Evolutionary conservation across 2,797 vertebrate species (phyloP), one percentile per base, ranked within the genome.

Genomic region (Melanotaenia nigrans): DNA sequence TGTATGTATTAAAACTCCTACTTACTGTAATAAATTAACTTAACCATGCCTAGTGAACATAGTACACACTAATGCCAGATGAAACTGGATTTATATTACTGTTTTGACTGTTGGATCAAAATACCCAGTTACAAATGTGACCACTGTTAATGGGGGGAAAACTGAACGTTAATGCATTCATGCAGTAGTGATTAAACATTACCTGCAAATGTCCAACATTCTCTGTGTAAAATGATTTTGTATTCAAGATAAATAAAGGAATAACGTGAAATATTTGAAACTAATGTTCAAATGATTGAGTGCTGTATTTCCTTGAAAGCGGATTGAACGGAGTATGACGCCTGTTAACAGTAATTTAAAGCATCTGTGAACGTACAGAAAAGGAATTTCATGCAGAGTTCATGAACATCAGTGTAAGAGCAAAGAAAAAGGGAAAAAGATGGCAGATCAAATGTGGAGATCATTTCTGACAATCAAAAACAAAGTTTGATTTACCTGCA

Each of bases 401-500:
- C 33, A 65, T 62, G 53, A 24, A 35, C 30, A 67, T 74, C 40
- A 65, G 64, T 22, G n/a, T 25, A 54, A 68, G 20, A 73, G 51
- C 30, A 28, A 75, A 67, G 59, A 47, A 33, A 57, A 13, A 57
- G 11, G n/a, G 3, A 24, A 33, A 18, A 35, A 51, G 47, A 61
- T 65, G 12, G 62, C 10, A 36, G 22, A 63, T 25, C 2, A 61
- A 36, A 59, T 32, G 55, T 51, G 60, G 24, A 76, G 42, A 66
- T 12, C 65, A 40, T 60, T 61, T 63, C 8, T 65, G 20, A 12
- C 9, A 36, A 8, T 28, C 7, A 76, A 62, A 60, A 77, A 64
- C 22, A 42, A 75, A 73, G 61, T 8, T 54, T 71, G 61, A 81
- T 87, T 96, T 95, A 96, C 96, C 96, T 97, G 95, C 62, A 59